Conservation (phyloP, 2,888 invertebrate species). For the Auanema sp. region DNA sequence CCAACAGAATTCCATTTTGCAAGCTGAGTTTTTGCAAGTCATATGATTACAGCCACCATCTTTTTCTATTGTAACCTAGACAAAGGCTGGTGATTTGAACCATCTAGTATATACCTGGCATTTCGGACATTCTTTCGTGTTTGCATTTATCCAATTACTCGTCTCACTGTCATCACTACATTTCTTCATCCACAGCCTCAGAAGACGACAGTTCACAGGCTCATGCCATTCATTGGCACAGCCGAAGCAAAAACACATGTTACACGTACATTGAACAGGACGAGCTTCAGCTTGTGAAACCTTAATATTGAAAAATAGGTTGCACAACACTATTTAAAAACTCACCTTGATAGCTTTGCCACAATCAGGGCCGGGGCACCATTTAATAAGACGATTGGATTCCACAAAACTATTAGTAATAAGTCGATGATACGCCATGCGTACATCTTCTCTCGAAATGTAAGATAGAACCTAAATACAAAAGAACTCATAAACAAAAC, state of each 20-base stretch:
- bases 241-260: constrained; percentile 81
- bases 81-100: not conserved
- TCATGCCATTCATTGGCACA: constrained; percentile 84
- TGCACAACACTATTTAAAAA: constrained; percentile 6
- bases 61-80: constrained; percentile 70
- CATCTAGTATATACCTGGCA: constrained; percentile 74
- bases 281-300: constrained; percentile 41
- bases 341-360: constrained; percentile 83
- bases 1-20: constrained; percentile 98
- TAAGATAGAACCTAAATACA: constrained; percentile 33
- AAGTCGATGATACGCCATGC: constrained; percentile 32
- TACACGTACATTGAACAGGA: constrained; percentile 84
- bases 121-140: constrained; percentile 97
- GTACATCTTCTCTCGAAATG: constrained; percentile 20
- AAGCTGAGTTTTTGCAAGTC: constrained; percentile 97
- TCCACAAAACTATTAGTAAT: constrained; percentile 65
- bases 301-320: constrained; percentile 7
- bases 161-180: constrained; percentile 99
- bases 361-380: constrained; percentile 98
- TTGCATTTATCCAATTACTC: constrained; percentile 98
- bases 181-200: constrained; percentile 95
- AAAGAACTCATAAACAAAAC: not conserved
- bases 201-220: constrained; percentile 88
- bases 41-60: constrained; percentile 99
- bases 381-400: constrained; percentile 91